Evolutionary conservation across 1,140 invertebrate genomes (phyloP), one percentile per base, ranked within the genome.

Genomic region (Scaptomyza montana): DNA sequence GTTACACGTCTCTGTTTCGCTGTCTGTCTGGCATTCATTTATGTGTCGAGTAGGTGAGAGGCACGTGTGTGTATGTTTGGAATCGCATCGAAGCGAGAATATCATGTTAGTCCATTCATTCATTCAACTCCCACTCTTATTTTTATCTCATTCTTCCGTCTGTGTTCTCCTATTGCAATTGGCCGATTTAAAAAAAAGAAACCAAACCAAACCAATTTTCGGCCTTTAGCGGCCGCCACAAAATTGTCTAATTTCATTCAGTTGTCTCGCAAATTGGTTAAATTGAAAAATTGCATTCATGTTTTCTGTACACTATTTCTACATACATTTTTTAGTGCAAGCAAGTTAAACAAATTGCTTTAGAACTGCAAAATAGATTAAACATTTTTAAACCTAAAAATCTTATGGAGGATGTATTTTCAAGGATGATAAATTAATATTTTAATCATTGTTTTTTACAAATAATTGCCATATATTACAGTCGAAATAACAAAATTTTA

Each of bases 1-100:
- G 78, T 89, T 79, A 89, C 84, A 89, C 89, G 84, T 87, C 39
- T 25, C 39, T n/a, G 12, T 43, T n/a, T n/a, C n/a, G n/a, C 39
- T 43, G 39, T 43, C 39, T 43, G 39, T n/a, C 84, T 87, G 82
- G 78, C 84, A 87, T 82, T 84, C 72, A 78, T 74, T 68, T 73
- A 77, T 78, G 74, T 25, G 21, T 25, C 21, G 21, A 81, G 71
- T 78, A 71, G 76, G 62, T 55, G 39, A 43, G 39, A 63, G 33
- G 8, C 6, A 33, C 57, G 49, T 10, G 62, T 25, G 21, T 25
- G 21, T 25, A 3, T 25, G 16, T 7, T 33, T n/a, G 49, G 47
- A 59, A 68, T 57, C 46, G 36, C 21, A 25, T 25, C 21, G 21
- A 25, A 25, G 21, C 21, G 45, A 16, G 21, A 19, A 10, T 16